A percentile compares a stretch with the other conserved stretches of the same genome.
phyloP scores from a whole-genome alignment of 2,113 vertebrate genomes.

The Cervus canadensis region DNA sequence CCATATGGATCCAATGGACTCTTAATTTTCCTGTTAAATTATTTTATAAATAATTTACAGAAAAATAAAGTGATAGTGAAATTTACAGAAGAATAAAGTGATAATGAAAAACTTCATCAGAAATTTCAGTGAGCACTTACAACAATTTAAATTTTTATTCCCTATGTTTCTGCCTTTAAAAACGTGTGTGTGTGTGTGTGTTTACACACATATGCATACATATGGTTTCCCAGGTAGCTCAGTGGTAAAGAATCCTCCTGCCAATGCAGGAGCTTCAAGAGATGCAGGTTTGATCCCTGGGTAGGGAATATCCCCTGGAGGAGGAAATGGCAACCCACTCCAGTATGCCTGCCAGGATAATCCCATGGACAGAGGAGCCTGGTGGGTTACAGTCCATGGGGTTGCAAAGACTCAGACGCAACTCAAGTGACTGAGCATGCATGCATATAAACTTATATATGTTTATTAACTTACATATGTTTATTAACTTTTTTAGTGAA shows the following conservation, averaged over 20 bases:
- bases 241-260: not conserved
- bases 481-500: not conserved
- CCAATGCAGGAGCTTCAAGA: not conserved
- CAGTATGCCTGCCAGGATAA: not conserved
- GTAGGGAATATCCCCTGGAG: not conserved
- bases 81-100: not conserved
- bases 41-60: not conserved
- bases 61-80: conserved; percentile 8
- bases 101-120: not conserved
- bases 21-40: conserved; percentile 9
- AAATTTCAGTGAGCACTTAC: not conserved
- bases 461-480: too few relatives aligned
- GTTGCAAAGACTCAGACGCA: too few relatives aligned
- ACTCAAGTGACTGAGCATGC: too few relatives aligned
- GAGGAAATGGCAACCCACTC: not conserved
- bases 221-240: not conserved
- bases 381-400: too few relatives aligned
- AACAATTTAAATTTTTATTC: not conserved
- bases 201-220: not conserved
- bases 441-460: too few relatives aligned
- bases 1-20: not conserved
- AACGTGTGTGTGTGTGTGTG: not conserved
- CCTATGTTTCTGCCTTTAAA: not conserved
- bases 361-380: too few relatives aligned
- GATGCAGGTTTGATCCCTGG: not conserved